Base-by-base conservation (phyloP, 2,113 vertebrate genomes). In the Raja brachyura region DNA sequence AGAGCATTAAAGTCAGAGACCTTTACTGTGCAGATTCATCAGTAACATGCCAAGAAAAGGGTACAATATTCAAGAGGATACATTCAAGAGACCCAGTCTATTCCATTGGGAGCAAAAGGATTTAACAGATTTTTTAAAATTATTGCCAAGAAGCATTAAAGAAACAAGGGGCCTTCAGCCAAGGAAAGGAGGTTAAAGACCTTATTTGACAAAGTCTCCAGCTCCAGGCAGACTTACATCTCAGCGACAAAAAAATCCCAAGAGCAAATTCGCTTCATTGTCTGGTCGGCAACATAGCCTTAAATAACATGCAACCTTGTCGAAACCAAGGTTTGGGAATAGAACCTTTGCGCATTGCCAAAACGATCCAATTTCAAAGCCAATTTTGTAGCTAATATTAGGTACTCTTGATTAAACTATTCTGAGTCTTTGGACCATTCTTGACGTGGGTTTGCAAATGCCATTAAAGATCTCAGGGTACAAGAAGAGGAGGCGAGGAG, bases 301-400 rank as follows among this genome's bases (percentile, higher is more conserved):
- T 14, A 59, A 88, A 88, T 63, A 88, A 63, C 6, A 33, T n/a
- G 10, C 22, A 61, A 61, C 59, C 54, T 59, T 85, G 54, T 22
- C 81, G 28, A 28, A 0, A 48, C 39, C 39, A 0, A 28, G 8
- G 22, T 83, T 83, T 86, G 56, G 61, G 28, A 88, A 63, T 88
- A 18, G 59, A 63, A 66, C 28, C 0, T 48, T 31, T 31, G 20
- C 7, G 2, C n/a, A 88, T 28, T 88, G 59, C 13, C 28, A 88
- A 88, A 6, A 88, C 63, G 83, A 63, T 88, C 28, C 83, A 63
- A 88, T 88, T 63, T 88, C 59, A 88, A 88, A 66, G 54, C 9
- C 25, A n/a, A 59, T 61, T 86, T n/a, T 59, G 10, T 13, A 86
- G 59, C 83, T 31, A 28, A 18, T 31, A 33, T 85, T 59, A 66